Evolutionary conservation across 2,888 invertebrate genomes (phyloP).

Genomic region (Nycteola revayana): DNA sequence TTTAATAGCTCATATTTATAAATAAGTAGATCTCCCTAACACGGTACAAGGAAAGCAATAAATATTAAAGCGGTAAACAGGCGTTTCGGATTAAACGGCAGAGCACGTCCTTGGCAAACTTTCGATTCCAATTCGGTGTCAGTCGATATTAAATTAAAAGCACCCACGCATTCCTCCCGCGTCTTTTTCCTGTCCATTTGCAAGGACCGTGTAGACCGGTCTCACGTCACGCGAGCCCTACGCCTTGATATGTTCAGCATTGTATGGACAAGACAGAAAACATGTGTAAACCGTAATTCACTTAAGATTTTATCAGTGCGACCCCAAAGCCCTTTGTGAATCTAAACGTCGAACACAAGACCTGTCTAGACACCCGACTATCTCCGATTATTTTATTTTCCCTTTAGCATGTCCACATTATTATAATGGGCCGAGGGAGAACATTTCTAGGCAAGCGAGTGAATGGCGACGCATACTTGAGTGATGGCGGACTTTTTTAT

Average conservation of each 20-base stretch:
- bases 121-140: slow-evolving; percentile 81
- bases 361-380: slow-evolving; percentile 19
- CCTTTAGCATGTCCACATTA: slow-evolving; percentile 49
- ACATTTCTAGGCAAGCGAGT: slow-evolving; percentile 75
- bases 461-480: slow-evolving; percentile 81
- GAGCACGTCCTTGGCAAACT: slow-evolving; percentile 72
- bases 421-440: slow-evolving; percentile 46
- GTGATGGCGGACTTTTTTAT: slow-evolving; percentile 81
- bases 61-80: slow-evolving; percentile 61
- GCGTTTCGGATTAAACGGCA: slow-evolving; percentile 60
- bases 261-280: slow-evolving; percentile 46
- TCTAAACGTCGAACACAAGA: slow-evolving; percentile 10
- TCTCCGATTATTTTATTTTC: slow-evolving; percentile 19
- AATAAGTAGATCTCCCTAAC: slow-evolving; percentile 42
- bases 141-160: slow-evolving; percentile 82
- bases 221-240: slow-evolving; percentile 69
- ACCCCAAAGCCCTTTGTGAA: slow-evolving; percentile 3
- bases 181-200: slow-evolving; percentile 82
- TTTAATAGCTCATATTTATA: slow-evolving; percentile 50
- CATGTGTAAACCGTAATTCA: slow-evolving; percentile 30
- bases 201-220: slow-evolving; percentile 77
- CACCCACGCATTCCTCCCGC: slow-evolving; percentile 78
- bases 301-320: slow-evolving; percentile 23
- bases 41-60: slow-evolving; percentile 43
- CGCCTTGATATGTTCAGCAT: slow-evolving; percentile 39